Conservation (phyloP, 2,113 vertebrate genomes). For the Carassius carassius region DNA sequence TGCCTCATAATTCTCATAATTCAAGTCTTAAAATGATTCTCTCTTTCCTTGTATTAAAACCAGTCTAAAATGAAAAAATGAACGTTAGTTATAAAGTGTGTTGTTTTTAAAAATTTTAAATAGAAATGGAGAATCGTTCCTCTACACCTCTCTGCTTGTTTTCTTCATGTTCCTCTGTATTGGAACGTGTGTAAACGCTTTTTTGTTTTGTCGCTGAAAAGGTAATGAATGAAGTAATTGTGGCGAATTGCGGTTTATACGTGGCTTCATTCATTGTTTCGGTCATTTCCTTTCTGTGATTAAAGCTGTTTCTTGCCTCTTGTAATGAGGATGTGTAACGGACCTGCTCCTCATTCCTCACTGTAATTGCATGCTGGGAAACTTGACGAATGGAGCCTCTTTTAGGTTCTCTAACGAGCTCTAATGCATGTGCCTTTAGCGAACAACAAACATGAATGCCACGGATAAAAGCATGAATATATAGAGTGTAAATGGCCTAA, state of each 20-base stretch:
- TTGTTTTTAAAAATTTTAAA: slow-evolving; percentile 54
- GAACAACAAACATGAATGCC: slow-evolving; percentile 29
- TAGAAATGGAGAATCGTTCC: slow-evolving; percentile 62
- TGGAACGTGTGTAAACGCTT: slow-evolving; percentile 55
- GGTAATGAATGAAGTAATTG: slow-evolving; percentile 65
- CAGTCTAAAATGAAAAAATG: slow-evolving; percentile 48
- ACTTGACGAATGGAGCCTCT: slow-evolving; percentile 73
- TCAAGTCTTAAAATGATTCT: slow-evolving; percentile 26
- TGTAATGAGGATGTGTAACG: slow-evolving; percentile 66
- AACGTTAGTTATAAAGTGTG: slow-evolving; percentile 21
- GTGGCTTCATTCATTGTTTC: slow-evolving; percentile 56
- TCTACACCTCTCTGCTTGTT: slow-evolving; percentile 43
- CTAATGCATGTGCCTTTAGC: slow-evolving; percentile 61
- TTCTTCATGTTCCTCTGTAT: slow-evolving; percentile 32
- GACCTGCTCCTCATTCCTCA: slow-evolving; percentile 71
- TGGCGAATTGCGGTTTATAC: slow-evolving; percentile 66
- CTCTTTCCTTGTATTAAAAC: slow-evolving; percentile 40
- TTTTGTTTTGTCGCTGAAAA: slow-evolving; percentile 46
- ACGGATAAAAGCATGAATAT: slow-evolving; percentile 19
- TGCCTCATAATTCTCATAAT: background rate
- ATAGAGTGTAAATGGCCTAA: background rate
- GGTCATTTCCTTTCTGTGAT: slow-evolving; percentile 70
- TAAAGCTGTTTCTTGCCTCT: slow-evolving; percentile 57
- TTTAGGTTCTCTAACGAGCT: slow-evolving; percentile 74
- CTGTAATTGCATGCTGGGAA: slow-evolving; percentile 71